phyloP scores from a whole-genome alignment of 2,113 vertebrate species.

The Nycticorax nycticorax region DNA sequence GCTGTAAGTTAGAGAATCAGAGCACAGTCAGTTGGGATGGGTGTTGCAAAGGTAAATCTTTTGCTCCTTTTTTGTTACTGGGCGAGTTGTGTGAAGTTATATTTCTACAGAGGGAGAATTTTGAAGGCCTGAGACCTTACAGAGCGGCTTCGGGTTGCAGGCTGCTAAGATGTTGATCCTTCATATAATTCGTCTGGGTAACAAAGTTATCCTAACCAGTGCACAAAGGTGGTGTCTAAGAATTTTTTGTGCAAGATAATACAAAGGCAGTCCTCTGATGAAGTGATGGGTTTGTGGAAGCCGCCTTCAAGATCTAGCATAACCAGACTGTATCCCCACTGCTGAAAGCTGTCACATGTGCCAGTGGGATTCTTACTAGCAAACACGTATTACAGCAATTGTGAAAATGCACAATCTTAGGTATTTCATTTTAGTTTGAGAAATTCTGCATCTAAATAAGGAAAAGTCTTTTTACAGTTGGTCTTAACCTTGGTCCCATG shows the following conservation, averaged over 20 bases:
- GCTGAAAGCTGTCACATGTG: background rate
- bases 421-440: background rate
- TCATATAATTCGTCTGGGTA: background rate
- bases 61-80: background rate
- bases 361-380: background rate
- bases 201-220: background rate
- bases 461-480: background rate
- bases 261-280: background rate
- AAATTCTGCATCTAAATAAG: background rate
- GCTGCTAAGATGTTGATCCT: background rate
- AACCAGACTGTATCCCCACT: background rate
- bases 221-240: background rate
- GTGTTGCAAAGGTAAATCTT: background rate
- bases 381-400: background rate
- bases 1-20: background rate
- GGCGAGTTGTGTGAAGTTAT: background rate
- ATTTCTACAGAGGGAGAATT: background rate
- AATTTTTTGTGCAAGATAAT: background rate
- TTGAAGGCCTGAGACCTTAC: background rate
- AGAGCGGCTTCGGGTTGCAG: background rate
- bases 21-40: background rate
- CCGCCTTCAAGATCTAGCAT: background rate
- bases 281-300: background rate
- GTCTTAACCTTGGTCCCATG: background rate
- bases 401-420: background rate